Conservation (phyloP, 2,888 invertebrate species). For the Scaptomyza flava region DNA sequence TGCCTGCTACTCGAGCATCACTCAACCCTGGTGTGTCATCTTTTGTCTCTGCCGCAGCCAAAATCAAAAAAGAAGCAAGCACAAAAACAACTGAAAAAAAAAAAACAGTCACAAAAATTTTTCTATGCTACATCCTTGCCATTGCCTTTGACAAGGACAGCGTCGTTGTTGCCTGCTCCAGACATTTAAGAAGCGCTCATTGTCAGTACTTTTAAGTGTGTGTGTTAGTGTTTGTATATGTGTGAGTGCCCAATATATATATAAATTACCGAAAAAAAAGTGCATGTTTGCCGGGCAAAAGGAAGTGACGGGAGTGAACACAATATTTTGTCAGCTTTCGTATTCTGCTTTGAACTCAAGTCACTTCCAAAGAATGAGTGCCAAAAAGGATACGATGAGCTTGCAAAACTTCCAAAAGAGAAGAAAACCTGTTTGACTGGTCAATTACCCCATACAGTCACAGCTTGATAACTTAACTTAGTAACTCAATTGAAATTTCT, state of each 20-base stretch:
- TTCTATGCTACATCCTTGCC: conserved; percentile 69
- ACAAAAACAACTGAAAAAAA: conserved; percentile 31
- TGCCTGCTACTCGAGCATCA: conserved; percentile 13
- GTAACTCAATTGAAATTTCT: not conserved
- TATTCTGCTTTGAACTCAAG: conserved; percentile 53
- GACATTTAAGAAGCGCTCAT: conserved; percentile 80
- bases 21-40: conserved; percentile 78
- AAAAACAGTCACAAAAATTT: conserved; percentile 49
- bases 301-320: conserved; percentile 36
- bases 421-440: conserved; percentile 33
- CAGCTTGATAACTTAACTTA: not conserved
- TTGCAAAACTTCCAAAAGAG: conserved; percentile 9
- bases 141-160: conserved; percentile 70
- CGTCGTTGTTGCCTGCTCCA: conserved; percentile 63
- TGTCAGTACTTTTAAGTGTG: conserved; percentile 62
- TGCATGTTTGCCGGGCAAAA: conserved; percentile 26
- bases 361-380: conserved; percentile 11
- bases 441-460: conserved; percentile 37
- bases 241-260: conserved; percentile 24
- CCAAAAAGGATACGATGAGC: conserved; percentile 12
- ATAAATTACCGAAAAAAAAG: conserved; percentile 48
- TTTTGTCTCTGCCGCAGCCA: conserved; percentile 77
- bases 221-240: conserved; percentile 23
- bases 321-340: conserved; percentile 70
- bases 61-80: conserved; percentile 44